Evolutionary conservation across 2,113 vertebrate genomes (phyloP).

Genomic region (Heterotis niloticus): DNA sequence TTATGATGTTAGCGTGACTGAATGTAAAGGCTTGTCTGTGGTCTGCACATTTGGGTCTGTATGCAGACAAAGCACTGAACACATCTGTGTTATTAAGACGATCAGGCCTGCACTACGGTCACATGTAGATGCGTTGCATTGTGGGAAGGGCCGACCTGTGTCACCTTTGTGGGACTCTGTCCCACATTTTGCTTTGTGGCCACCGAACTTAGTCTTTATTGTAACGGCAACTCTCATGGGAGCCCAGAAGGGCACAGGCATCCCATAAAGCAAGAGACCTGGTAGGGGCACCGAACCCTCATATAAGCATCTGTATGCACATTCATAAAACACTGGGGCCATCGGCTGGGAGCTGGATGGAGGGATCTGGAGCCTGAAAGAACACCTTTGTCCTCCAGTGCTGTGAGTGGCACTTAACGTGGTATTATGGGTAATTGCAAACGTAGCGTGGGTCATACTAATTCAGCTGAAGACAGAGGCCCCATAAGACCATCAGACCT

Average conservation of each 20-base stretch:
- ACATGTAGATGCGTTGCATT: conserved; percentile 58
- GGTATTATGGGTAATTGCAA: conserved; percentile 16
- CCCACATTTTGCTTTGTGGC: conserved; percentile 38
- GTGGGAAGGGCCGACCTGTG: conserved; percentile 58
- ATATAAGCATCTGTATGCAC: background rate
- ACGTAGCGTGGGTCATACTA: background rate
- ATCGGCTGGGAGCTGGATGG: too few species aligned
- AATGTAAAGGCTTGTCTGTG: conserved; percentile 17
- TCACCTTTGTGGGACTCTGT: conserved; percentile 58
- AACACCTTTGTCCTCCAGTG: background rate
- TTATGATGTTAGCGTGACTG: conserved; percentile 27
- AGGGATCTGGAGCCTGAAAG: background rate
- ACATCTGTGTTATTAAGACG: conserved; percentile 33
- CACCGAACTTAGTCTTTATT: conserved; percentile 63
- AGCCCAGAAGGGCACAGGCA: too few species aligned
- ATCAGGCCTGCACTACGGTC: conserved; percentile 39
- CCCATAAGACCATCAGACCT: background rate
- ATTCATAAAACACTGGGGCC: background rate
- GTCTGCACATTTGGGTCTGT: conserved; percentile 33
- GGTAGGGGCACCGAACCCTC: background rate
- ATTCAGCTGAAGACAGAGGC: background rate
- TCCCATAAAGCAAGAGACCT: too few species aligned
- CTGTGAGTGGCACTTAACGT: background rate
- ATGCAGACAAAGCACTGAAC: conserved; percentile 29
- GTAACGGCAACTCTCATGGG: conserved; percentile 56